Conservation (phyloP, 2,113 vertebrate species). For the Vulpes vulpes region DNA sequence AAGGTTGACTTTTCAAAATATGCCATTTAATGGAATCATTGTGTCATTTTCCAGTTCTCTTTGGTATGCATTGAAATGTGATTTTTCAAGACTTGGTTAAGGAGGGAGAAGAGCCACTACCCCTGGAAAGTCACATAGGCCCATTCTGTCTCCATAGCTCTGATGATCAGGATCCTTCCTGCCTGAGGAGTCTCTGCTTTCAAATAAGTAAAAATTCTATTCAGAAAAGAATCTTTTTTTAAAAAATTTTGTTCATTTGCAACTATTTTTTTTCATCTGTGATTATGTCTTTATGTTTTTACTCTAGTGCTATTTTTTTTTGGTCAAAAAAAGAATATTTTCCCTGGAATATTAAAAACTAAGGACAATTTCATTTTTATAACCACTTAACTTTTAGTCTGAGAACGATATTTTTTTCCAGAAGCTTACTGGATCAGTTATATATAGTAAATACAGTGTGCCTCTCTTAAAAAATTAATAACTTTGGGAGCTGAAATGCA, state of each 20-base stretch:
- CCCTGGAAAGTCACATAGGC: neutral
- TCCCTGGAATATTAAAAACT: neutral
- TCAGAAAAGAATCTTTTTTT: neutral
- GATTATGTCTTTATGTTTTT: slow-evolving; percentile 25
- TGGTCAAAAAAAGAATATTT: slow-evolving; percentile 38
- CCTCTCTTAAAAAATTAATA: neutral
- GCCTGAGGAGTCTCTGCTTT: neutral
- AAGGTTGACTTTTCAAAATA: neutral
- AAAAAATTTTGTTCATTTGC: neutral
- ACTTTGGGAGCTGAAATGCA: slow-evolving; percentile 6
- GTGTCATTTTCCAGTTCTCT: neutral
- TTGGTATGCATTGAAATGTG: neutral
- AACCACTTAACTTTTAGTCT: neutral
- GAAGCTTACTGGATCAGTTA: neutral
- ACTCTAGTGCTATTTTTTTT: slow-evolving; percentile 30
- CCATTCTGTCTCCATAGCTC: neutral
- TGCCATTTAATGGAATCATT: neutral
- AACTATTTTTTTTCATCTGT: neutral
- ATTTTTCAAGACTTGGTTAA: neutral
- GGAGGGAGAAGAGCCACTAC: neutral
- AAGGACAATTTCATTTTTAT: neutral
- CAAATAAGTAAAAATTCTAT: neutral
- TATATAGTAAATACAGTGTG: neutral
- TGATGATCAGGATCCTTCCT: neutral
- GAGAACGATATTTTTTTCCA: neutral